Percentiles rank a stretch among this genome's conserved stretches.
phyloP scores from a whole-genome alignment of 2,888 invertebrate species.

The Dicycla oo region DNA sequence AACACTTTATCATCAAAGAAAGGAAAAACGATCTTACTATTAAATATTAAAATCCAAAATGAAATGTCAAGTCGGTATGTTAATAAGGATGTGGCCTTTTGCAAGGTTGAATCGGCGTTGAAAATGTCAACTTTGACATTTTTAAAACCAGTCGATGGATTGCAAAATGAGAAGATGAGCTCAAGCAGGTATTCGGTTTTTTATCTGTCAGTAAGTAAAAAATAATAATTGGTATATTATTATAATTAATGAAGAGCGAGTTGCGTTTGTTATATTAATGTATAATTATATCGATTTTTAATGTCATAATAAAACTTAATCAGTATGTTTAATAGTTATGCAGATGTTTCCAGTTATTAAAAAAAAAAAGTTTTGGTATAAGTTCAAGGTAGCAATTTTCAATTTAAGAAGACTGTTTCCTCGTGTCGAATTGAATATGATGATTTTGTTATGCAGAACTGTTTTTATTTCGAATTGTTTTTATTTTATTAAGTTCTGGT shows the following conservation, averaged over 20 bases:
- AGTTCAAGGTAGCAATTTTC: constrained; percentile 7
- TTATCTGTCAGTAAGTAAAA: constrained; percentile 29
- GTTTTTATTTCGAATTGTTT: not conserved
- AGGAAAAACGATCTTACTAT: constrained; percentile 49
- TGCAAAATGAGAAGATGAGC: constrained; percentile 71
- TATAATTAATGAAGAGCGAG: constrained; percentile 5
- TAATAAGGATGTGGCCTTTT: constrained; percentile 68
- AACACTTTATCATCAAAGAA: constrained; percentile 10
- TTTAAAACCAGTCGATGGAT: constrained; percentile 70
- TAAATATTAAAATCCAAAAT: constrained; percentile 50
- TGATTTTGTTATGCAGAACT: not conserved
- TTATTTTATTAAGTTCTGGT: not conserved
- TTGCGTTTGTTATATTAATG: not conserved
- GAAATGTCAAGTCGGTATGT: constrained; percentile 60
- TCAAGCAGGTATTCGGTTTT: constrained; percentile 41
- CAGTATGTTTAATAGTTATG: not conserved
- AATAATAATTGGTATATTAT: constrained; percentile 24
- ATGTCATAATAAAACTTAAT: constrained; percentile 4
- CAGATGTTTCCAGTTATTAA: not conserved
- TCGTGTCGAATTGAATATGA: not conserved
- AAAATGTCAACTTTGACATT: constrained; percentile 83
- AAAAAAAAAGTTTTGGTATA: not conserved
- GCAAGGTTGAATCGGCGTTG: constrained; percentile 73
- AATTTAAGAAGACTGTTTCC: not conserved
- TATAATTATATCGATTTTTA: constrained; percentile 31